phyloP scores from a whole-genome alignment of 2,797 vertebrate species.

The Coregonus ussuriensis region DNA sequence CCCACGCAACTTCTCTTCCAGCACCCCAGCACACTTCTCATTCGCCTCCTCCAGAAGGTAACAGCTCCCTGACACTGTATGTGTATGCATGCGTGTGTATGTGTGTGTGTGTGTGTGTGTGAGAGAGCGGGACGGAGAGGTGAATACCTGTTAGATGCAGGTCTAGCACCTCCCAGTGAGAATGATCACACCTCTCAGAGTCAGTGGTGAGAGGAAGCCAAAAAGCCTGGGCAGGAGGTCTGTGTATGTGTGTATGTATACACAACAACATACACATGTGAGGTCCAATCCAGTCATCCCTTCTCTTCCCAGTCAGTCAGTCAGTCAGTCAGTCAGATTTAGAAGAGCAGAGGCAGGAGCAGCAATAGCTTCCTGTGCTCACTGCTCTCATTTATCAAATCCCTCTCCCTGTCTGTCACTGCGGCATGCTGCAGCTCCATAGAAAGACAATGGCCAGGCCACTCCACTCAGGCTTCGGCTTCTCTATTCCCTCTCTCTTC shows the following conservation, averaged over 20 bases:
- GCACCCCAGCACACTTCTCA: slow-evolving; percentile 82
- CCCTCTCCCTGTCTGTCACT: slow-evolving; percentile 47
- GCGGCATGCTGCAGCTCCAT: not conserved
- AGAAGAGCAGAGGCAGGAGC: not conserved
- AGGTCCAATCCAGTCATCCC: not conserved
- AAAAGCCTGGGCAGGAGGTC: not conserved
- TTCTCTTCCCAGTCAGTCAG: not conserved
- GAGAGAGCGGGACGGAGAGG: not conserved
- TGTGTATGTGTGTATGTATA: not conserved
- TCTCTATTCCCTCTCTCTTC: not conserved
- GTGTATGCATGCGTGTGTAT: not conserved
- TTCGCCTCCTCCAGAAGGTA: slow-evolving; percentile 84
- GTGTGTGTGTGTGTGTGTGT: slow-evolving; percentile 4
- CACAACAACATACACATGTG: not conserved
- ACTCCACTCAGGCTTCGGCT: not conserved
- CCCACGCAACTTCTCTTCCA: slow-evolving; percentile 83
- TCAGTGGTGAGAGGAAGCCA: not conserved
- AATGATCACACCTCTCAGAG: not conserved
- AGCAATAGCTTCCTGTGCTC: not conserved
- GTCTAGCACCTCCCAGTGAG: not conserved
- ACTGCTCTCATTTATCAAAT: slow-evolving; percentile 50
- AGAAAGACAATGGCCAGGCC: not conserved
- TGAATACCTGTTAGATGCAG: not conserved
- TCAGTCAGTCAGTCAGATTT: not conserved
- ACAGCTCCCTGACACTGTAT: slow-evolving; percentile 10